A percentile compares a stretch with the other conserved stretches of the same genome.
phyloP scores from a whole-genome alignment of 2,113 vertebrate genomes.

The Sturnus vulgaris region DNA sequence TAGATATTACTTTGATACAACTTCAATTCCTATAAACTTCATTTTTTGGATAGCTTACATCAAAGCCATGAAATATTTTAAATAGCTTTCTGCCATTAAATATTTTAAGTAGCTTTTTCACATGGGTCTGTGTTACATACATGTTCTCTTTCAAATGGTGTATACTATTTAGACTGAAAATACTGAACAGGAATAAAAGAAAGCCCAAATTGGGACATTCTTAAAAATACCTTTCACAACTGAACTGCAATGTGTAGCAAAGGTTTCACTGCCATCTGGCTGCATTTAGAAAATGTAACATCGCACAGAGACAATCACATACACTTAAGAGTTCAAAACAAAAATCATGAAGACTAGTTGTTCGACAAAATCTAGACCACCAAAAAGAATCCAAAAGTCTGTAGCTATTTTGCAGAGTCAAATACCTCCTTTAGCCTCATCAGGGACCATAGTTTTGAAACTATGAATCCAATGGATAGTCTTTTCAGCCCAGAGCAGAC shows the following conservation, averaged over 20 bases:
- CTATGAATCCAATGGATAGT: fast-evolving
- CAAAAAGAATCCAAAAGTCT: neutral
- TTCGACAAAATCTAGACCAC: neutral
- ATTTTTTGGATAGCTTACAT: neutral
- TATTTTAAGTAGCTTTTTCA: neutral
- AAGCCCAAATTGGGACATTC: neutral
- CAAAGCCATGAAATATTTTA: neutral
- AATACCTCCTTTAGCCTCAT: fast-evolving
- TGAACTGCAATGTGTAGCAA: neutral
- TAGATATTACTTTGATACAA: neutral
- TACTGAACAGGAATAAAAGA: neutral
- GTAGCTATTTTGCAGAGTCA: neutral
- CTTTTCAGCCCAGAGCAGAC: neutral
- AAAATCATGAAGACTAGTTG: neutral
- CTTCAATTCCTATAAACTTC: neutral
- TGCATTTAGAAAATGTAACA: neutral
- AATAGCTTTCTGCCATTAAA: neutral
- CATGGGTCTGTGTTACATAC: fast-evolving
- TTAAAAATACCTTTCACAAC: neutral
- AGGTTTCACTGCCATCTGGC: constrained; percentile 1
- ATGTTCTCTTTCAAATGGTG: neutral
- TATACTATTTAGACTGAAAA: neutral
- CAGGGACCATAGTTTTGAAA: neutral
- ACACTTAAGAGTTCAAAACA: neutral
- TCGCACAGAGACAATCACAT: neutral